These are phyloP conservation scores for Ursus arctos DNA, from an alignment of 2,113 vertebrate species.

Conservation along the genomic window DNA sequence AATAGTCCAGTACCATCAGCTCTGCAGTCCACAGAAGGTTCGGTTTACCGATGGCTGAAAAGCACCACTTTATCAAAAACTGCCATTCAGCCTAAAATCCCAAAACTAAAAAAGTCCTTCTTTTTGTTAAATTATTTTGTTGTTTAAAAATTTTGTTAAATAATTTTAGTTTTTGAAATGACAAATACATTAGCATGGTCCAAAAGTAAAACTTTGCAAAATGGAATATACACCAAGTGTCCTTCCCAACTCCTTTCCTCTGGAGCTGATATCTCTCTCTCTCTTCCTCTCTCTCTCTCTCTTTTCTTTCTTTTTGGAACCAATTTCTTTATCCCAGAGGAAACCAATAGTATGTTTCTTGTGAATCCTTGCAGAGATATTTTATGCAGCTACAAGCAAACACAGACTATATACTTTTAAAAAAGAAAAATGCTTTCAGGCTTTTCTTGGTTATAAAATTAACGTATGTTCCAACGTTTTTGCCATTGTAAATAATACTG, in stretches of 20 bases:
- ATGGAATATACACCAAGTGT: not conserved
- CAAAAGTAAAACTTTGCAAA: slow-evolving; percentile 60
- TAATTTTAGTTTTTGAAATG: not conserved
- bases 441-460: slow-evolving; percentile 57
- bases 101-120: slow-evolving; percentile 6
- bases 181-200: not conserved
- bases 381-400: slow-evolving; percentile 43
- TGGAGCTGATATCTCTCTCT: not conserved
- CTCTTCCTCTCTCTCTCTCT: not conserved
- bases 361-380: slow-evolving; percentile 5
- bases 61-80: not conserved
- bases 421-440: not conserved
- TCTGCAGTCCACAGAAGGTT: not conserved
- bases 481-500: not conserved
- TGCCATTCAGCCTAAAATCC: not conserved
- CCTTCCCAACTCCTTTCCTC: not conserved
- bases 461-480: not conserved
- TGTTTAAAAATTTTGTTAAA: slow-evolving; percentile 6
- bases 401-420: not conserved
- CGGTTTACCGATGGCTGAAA: not conserved
- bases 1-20: not conserved
- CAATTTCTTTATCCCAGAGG: not conserved
- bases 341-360: slow-evolving; percentile 17
- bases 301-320: not conserved
- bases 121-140: slow-evolving; percentile 5